Evolutionary conservation across 2,797 vertebrate species (phyloP), one percentile per base, ranked within the genome.

Genomic region (Petrocephalus sullivani): DNA sequence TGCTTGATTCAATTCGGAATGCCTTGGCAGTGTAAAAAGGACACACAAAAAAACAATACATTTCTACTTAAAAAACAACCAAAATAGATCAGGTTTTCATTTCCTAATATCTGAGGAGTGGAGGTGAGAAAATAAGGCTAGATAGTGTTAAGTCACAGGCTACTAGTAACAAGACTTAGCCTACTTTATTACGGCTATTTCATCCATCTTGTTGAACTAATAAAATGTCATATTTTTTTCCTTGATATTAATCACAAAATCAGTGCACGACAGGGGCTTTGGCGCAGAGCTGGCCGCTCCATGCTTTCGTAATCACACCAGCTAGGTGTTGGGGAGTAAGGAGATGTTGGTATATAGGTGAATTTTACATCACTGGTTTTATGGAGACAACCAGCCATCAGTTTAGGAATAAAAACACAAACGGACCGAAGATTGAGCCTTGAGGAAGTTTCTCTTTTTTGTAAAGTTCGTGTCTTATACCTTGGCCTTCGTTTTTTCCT

Each of bases 191-290:
- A 95, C 91, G 92, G 92, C 94, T 92, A 92, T 96, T 97, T 96
- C 97, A 98, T 97, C 96, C 96, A 96, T 97, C 96, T 97, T 97
- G 96, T 95, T 97, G 94, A 94, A 96, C 96, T 97, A 96, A 96
- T 97, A 96, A 96, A 97, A 95, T 95, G 96, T 96, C 97, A 96
- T 94, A 95, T 93, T 94, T 94, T 94, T 96, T 96, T 96, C 94
- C 94, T 94, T 90, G 91, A 96, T 96, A 96, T 97, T 97, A 97
- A 98, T 97, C 96, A 97, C 94, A 93, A 94, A 92, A 75, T 90
- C 58, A 92, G 91, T 90, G 92, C 19, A 89, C 91, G 93, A 93
- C 71, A 46, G 88, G 94, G 93, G 92, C 92, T 92, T 91, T 88
- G 90, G 89, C 91, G 56, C 82, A 87, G 1, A 88, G 91, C 90